Percentiles rank a stretch among this genome's conserved stretches.
These are phyloP conservation scores for Leucozona laternaria DNA, from an alignment of 2,888 invertebrate species.

Conservation along the genomic window DNA sequence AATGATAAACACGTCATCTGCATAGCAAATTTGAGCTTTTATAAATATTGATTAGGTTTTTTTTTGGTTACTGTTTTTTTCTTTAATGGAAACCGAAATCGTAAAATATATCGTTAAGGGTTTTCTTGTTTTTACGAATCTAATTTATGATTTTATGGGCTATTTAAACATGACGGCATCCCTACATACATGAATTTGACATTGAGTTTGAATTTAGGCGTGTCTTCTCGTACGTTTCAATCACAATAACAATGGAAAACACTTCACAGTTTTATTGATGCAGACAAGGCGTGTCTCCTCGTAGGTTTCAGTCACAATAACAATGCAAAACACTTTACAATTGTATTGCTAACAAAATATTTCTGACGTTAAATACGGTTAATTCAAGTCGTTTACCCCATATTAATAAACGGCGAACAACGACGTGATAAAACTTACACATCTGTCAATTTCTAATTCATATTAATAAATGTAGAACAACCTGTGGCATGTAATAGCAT, in stretches of 20 bases:
- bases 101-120: conserved; percentile 11
- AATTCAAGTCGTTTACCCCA: too few species aligned
- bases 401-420: too few species aligned
- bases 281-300: too few species aligned
- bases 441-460: too few species aligned
- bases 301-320: too few species aligned
- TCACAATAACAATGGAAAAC: background rate
- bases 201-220: background rate
- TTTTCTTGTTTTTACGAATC: conserved; percentile 9
- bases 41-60: background rate
- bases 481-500: too few species aligned
- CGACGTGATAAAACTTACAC: too few species aligned
- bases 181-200: background rate
- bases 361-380: too few species aligned
- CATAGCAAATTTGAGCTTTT: conserved; percentile 26
- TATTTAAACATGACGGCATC: background rate
- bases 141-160: conserved; percentile 16
- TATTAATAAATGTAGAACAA: too few species aligned
- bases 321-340: too few species aligned
- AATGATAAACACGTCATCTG: conserved; percentile 46
- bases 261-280: too few species aligned
- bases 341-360: too few species aligned
- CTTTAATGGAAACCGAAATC: background rate
- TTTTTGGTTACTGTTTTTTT: background rate
- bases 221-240: background rate